A percentile compares a stretch with the other conserved stretches of the same genome.
These are phyloP conservation scores for Melitaea cinxia DNA, from an alignment of 1,140 invertebrate genomes.

Conservation along the genomic window DNA sequence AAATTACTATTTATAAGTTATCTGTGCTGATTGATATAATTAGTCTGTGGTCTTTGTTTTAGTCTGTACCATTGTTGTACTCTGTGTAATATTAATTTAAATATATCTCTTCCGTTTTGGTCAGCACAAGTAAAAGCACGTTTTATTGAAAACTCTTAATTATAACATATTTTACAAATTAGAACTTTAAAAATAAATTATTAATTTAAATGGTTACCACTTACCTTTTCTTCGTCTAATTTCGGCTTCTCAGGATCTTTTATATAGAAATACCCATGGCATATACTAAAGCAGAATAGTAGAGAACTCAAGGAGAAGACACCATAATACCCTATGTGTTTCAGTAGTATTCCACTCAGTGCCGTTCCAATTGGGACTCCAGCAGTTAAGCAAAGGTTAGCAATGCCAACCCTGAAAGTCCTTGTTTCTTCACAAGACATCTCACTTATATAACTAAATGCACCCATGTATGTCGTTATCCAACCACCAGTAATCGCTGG, in stretches of 20 bases:
- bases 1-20: too few species aligned
- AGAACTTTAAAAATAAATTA: too few species aligned
- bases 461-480: conserved; percentile 93
- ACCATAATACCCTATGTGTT: conserved; percentile 89
- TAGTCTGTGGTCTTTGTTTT: too few species aligned
- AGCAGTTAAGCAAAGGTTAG: conserved; percentile 90
- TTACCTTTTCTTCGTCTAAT: conserved; percentile 49
- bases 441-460: conserved; percentile 94
- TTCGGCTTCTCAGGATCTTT: conserved; percentile 81
- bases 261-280: conserved; percentile 85
- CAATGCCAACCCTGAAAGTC: conserved; percentile 91
- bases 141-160: too few species aligned
- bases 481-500: conserved; percentile 90
- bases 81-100: too few species aligned
- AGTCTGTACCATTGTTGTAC: too few species aligned
- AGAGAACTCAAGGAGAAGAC: conserved; percentile 87
- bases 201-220: neutral
- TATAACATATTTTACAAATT: too few species aligned
- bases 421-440: conserved; percentile 90
- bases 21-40: too few species aligned
- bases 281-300: conserved; percentile 87
- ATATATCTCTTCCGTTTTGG: too few species aligned
- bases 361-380: conserved; percentile 90
- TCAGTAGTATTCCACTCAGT: conserved; percentile 85
- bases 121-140: too few species aligned